Conservation (phyloP, 2,888 invertebrate species). For the Epiblema foenella region DNA sequence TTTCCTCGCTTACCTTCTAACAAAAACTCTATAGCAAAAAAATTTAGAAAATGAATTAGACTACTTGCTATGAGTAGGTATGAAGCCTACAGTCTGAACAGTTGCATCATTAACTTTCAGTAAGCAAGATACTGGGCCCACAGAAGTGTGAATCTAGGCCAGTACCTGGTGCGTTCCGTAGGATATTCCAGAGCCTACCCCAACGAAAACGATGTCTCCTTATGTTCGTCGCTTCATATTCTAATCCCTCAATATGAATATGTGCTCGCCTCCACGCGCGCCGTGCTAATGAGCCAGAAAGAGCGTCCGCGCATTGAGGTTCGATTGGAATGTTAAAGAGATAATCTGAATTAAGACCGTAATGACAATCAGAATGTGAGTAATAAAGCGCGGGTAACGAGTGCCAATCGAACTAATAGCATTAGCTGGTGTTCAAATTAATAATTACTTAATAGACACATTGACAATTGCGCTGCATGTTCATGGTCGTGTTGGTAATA, state of each 20-base stretch:
- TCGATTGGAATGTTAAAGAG: not conserved
- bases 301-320: not conserved
- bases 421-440: conserved; percentile 30
- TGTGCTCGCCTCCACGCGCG: not conserved
- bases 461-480: conserved; percentile 14
- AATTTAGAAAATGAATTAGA: no score
- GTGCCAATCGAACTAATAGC: conserved; percentile 27
- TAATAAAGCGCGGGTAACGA: conserved; percentile 2
- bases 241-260: not conserved
- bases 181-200: no score
- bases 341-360: not conserved
- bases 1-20: no score
- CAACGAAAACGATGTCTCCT: no score
- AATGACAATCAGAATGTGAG: not conserved
- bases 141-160: no score
- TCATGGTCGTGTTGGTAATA: conserved; percentile 7
- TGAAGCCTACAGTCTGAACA: no score
- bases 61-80: no score
- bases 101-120: no score
- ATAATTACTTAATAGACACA: conserved; percentile 27
- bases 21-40: no score
- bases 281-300: not conserved
- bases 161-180: no score
- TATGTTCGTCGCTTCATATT: not conserved
- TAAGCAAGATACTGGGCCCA: no score